Evolutionary conservation across 2,888 invertebrate genomes (phyloP).

Genomic region (Hypercompe scribonia): DNA sequence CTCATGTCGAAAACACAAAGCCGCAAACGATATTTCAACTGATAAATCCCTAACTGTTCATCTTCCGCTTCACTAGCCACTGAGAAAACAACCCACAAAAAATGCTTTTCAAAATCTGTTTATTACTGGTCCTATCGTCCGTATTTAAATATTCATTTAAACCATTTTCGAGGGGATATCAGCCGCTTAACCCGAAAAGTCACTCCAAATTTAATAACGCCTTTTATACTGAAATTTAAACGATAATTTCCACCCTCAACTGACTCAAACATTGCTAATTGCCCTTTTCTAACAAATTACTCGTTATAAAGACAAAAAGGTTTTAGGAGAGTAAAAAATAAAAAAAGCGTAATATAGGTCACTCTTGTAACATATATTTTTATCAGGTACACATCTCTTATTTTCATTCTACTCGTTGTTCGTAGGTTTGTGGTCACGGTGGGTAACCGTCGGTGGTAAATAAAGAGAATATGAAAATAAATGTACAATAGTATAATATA

Average conservation of each 20-base stretch:
- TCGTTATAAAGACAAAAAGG: slow-evolving; percentile 42
- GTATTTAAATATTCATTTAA: slow-evolving; percentile 68
- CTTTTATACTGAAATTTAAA: slow-evolving; percentile 67
- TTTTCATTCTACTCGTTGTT: not conserved
- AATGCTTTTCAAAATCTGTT: slow-evolving; percentile 44
- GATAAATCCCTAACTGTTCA: slow-evolving; percentile 59
- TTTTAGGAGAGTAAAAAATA: slow-evolving; percentile 33
- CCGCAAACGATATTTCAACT: slow-evolving; percentile 52
- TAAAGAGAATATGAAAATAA: not conserved
- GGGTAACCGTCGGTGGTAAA: not conserved
- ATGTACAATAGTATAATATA: not conserved
- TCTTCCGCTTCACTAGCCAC: slow-evolving; percentile 58
- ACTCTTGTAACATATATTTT: not conserved
- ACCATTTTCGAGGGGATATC: slow-evolving; percentile 60
- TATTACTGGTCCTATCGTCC: slow-evolving; percentile 47
- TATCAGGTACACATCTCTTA: not conserved
- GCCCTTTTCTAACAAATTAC: slow-evolving; percentile 63
- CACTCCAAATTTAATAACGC: slow-evolving; percentile 68
- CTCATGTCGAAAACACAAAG: slow-evolving; percentile 29
- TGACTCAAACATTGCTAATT: slow-evolving; percentile 67
- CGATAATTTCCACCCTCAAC: slow-evolving; percentile 66
- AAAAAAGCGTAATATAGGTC: slow-evolving; percentile 6
- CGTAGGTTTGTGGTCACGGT: not conserved
- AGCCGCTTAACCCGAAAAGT: slow-evolving; percentile 65
- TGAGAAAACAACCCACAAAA: slow-evolving; percentile 53